Evolutionary conservation across 2,113 vertebrate species (phyloP).

Genomic region (Panthera leo): DNA sequence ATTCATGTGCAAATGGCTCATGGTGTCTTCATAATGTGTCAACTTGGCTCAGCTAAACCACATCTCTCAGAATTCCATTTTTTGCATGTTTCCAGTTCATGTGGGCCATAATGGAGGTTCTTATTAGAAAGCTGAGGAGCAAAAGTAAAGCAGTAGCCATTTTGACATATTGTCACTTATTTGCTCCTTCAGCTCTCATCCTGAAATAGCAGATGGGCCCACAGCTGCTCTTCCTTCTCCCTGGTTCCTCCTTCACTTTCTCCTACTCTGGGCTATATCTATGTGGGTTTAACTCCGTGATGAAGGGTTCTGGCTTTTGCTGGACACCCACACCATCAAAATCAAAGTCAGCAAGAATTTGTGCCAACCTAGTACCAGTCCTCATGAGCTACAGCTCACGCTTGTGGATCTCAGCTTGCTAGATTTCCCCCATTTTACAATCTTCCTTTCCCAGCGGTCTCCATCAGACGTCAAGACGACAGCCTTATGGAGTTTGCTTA

Average conservation of each 20-base stretch:
- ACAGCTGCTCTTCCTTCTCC: not conserved
- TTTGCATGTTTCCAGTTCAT: not conserved
- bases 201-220: not conserved
- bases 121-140: not conserved
- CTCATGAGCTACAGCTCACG: not conserved
- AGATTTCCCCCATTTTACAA: not conserved
- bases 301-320: not conserved
- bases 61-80: not conserved
- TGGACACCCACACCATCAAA: not conserved
- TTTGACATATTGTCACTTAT: not conserved
- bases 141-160: too few species aligned
- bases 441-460: not conserved
- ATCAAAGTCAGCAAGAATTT: too few species aligned
- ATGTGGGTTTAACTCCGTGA: not conserved
- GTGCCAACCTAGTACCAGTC: rapidly evolving
- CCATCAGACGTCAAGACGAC: not conserved
- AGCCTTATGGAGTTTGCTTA: not conserved
- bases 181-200: not conserved
- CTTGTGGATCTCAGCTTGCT: not conserved
- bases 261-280: not conserved
- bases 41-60: not conserved
- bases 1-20: not conserved
- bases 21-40: not conserved
- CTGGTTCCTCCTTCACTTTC: not conserved
- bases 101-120: not conserved